These are phyloP conservation scores for Cirrhinus molitorella DNA, from an alignment of 2,797 vertebrate species.

Conservation along the genomic window DNA sequence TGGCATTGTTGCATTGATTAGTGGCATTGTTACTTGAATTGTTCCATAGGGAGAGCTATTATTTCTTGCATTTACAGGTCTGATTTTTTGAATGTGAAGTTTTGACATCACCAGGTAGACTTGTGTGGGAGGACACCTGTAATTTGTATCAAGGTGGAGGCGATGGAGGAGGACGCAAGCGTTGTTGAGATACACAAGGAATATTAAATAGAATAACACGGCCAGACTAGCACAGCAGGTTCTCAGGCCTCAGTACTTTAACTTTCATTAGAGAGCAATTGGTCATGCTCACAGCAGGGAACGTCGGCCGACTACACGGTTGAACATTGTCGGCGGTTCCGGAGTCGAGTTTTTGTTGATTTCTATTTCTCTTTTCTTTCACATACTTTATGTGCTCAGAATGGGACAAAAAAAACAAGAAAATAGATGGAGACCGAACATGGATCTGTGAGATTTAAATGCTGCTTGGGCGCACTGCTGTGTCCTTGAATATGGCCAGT, in stretches of 20 bases:
- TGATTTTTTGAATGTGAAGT: constrained; percentile 38
- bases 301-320: not conserved
- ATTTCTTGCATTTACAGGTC: constrained; percentile 21
- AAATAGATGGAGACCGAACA: constrained; percentile 37
- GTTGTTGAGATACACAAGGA: constrained; percentile 43
- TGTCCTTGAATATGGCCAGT: constrained; percentile 82
- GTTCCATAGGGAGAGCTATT: constrained; percentile 37
- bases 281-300: constrained; percentile 50
- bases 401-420: constrained; percentile 26
- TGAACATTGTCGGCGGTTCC: constrained; percentile 34
- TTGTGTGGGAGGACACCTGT: constrained; percentile 36
- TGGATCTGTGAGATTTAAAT: constrained; percentile 51
- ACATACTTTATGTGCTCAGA: constrained; percentile 40
- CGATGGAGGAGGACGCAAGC: constrained; percentile 15
- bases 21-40: constrained; percentile 16
- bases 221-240: constrained; percentile 56
- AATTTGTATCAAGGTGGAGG: constrained; percentile 51
- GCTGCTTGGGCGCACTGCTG: constrained; percentile 66
- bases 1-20: constrained; percentile 18
- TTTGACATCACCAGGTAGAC: constrained; percentile 49
- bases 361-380: constrained; percentile 17
- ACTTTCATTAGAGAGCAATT: constrained; percentile 53
- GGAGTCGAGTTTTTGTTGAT: constrained; percentile 43
- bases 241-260: constrained; percentile 46
- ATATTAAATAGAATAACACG: constrained; percentile 40